Percentiles rank a stretch among this genome's conserved stretches.
Evolutionary conservation across 2,888 invertebrate species (phyloP).

Genomic region (Drosophila dives): DNA sequence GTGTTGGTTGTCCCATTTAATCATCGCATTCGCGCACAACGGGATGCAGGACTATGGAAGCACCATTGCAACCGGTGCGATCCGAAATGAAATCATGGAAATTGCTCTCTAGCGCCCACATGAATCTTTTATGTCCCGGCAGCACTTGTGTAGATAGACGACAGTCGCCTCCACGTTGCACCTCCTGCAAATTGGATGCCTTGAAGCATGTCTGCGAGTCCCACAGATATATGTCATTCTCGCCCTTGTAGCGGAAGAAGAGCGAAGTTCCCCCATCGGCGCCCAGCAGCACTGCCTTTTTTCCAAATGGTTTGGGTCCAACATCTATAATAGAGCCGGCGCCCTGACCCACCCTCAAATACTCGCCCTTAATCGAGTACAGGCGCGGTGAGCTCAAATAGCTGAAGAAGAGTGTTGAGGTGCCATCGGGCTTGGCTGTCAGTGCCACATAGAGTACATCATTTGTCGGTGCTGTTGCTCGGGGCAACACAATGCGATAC

Average conservation of each 20-base stretch:
- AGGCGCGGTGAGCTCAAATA: constrained; percentile 87
- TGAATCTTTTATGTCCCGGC: constrained; percentile 87
- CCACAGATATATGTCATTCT: constrained; percentile 88
- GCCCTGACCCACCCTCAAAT: constrained; percentile 86
- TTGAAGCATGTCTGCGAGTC: constrained; percentile 87
- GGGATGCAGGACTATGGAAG: constrained; percentile 87
- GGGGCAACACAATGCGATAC: constrained; percentile 87
- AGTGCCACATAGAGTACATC: constrained; percentile 88
- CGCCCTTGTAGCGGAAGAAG: constrained; percentile 88
- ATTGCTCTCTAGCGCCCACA: constrained; percentile 89
- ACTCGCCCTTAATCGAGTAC: constrained; percentile 86
- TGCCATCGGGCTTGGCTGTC: constrained; percentile 86
- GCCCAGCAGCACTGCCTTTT: constrained; percentile 87
- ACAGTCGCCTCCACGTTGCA: constrained; percentile 87
- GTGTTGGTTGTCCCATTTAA: constrained; percentile 31
- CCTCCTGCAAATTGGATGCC: constrained; percentile 86
- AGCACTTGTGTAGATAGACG: constrained; percentile 87
- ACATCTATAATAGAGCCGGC: constrained; percentile 87
- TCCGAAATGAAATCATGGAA: constrained; percentile 88
- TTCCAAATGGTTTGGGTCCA: constrained; percentile 86
- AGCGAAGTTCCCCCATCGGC: constrained; percentile 87
- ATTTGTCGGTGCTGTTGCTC: constrained; percentile 85
- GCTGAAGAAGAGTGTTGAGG: constrained; percentile 86
- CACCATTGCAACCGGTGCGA: constrained; percentile 87
- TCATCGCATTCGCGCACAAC: constrained; percentile 85